Percentiles rank a stretch among this genome's conserved stretches.
Conservation (phyloP, 1,140 invertebrate genomes). For the Camponotus vicinus region DNA sequence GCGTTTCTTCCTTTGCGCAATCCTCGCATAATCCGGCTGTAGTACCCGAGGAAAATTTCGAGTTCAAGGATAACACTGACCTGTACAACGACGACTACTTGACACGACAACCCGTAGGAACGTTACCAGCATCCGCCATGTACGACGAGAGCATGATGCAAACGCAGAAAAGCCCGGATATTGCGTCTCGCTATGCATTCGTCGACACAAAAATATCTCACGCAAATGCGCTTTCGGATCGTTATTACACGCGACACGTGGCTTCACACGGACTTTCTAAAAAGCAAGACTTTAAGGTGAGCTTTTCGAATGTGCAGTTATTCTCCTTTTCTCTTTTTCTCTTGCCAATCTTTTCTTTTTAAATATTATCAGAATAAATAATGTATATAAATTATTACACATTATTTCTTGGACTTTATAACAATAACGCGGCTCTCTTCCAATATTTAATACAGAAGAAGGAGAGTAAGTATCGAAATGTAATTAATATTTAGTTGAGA, state of each 20-base stretch:
- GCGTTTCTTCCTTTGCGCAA: slow-evolving; percentile 86
- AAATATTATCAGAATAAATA: background rate
- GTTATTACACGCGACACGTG: slow-evolving; percentile 82
- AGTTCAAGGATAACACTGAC: slow-evolving; percentile 88
- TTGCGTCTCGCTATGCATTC: slow-evolving; percentile 80
- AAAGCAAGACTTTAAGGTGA: slow-evolving; percentile 86
- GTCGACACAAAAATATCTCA: slow-evolving; percentile 79
- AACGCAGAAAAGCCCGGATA: slow-evolving; percentile 79
- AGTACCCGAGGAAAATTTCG: slow-evolving; percentile 88
- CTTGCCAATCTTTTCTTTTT: background rate
- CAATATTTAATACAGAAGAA: background rate
- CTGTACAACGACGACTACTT: slow-evolving; percentile 83
- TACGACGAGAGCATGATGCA: slow-evolving; percentile 83
- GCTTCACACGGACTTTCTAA: slow-evolving; percentile 81
- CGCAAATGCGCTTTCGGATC: slow-evolving; percentile 79
- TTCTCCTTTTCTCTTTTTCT: background rate
- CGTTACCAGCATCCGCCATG: slow-evolving; percentile 84
- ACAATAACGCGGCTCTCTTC: background rate
- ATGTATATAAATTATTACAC: no score
- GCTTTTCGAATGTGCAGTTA: background rate
- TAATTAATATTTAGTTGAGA: slow-evolving; percentile 8
- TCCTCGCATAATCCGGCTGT: slow-evolving; percentile 80
- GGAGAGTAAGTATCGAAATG: background rate
- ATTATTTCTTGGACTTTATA: background rate
- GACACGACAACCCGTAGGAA: slow-evolving; percentile 82